phyloP scores from a whole-genome alignment of 37 sponge, comb jelly and placozoan genomes.

The Axinella damicornis region DNA sequence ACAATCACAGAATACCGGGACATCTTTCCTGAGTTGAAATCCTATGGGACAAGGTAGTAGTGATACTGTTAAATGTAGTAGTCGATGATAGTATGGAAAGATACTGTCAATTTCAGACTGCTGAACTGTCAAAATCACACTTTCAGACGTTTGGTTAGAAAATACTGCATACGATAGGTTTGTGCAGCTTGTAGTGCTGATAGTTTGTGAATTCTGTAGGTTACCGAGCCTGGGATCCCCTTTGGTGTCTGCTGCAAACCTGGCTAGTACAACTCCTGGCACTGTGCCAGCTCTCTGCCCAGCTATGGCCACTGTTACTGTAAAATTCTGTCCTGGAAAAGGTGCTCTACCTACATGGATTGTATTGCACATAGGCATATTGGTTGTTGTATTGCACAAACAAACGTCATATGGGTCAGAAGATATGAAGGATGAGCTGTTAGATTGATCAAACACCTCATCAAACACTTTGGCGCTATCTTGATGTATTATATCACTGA shows the following conservation, averaged over 20 bases:
- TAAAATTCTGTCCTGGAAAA: neutral
- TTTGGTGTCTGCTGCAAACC: no score
- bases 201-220: neutral
- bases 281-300: neutral
- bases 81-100: no score
- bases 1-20: neutral
- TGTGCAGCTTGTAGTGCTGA: no score
- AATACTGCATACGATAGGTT: no score
- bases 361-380: no score
- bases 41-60: neutral
- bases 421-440: neutral
- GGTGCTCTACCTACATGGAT: neutral
- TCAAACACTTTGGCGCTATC: neutral
- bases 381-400: neutral
- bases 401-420: neutral
- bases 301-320: neutral
- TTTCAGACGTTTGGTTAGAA: no score
- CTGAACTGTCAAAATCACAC: no score
- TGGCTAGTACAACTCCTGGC: neutral
- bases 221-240: neutral
- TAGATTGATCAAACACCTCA: neutral
- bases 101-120: no score
- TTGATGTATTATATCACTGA: no score
- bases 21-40: neutral
- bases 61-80: no score